Base-by-base conservation (phyloP, 2,888 invertebrate genomes). In the Ceraclea dissimilis region DNA sequence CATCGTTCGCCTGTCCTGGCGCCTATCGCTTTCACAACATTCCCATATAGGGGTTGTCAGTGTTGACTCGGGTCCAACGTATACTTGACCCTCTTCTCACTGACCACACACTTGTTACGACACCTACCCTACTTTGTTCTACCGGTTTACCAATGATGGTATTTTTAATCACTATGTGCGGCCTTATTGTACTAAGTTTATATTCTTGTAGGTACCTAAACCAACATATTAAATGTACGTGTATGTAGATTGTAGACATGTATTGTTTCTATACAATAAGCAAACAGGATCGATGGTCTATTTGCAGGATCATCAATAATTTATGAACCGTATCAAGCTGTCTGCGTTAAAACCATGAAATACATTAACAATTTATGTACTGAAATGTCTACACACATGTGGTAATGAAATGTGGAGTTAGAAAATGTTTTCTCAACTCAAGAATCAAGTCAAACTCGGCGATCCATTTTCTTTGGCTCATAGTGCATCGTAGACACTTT, bases 51-150 rank as follows among this genome's bases (percentile, higher is more conserved):
- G 58, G 58, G 57, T 31, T 50, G 51, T 20, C 31, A 19, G 52
- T 13, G 21, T 31, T 20, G 39, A 16, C 39, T 39, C n/a, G 39
- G 54, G 39, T 21, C 46, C 50, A 18, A 39, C 4, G 48, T 50
- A 50, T 39, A 50, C 51, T 58, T 58, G 58, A 58, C 58, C 58
- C 58, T 58, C 54, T 58, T 58, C 58, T 53, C 53, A 39, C 34
- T 44, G 20, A 18, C 33, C 34, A 26, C 43, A 33, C 53, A 53
- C 47, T 48, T 44, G 54, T 55, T 54, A 54, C 58, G 48, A 58
- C 54, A 58, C 58, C 58, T 58, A 58, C 54, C 58, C 58, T 58
- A 58, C 58, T 52, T 58, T 52, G 49, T 55, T 49, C 51, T 58
- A 58, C 58, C 58, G 54, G 54, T 54, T 54, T 54, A 43, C 51